Percentiles rank a stretch among this genome's conserved stretches.
phyloP scores from a whole-genome alignment of 2,113 vertebrate species.

The Mormyrus lacerda region DNA sequence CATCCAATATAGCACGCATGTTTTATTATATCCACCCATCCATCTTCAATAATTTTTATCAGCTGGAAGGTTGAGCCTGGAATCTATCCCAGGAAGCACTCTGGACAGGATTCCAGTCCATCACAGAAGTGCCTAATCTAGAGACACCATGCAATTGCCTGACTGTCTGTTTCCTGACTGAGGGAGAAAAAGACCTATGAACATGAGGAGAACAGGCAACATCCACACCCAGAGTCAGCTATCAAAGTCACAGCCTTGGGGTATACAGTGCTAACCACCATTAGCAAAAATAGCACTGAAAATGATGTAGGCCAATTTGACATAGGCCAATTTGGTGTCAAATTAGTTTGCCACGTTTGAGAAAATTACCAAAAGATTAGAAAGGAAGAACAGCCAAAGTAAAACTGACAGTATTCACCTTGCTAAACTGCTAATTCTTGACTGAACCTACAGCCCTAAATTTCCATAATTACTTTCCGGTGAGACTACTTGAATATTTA shows the following conservation, averaged over 20 bases:
- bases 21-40: neutral
- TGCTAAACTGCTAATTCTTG: neutral
- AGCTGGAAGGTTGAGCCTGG: neutral
- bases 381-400: neutral
- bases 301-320: neutral
- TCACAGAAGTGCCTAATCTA: neutral
- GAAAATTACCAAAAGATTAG: slow-evolving; percentile 3
- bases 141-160: neutral
- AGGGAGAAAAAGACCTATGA: neutral
- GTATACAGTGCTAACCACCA: neutral
- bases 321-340: neutral
- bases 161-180: neutral
- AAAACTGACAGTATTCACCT: slow-evolving; percentile 1
- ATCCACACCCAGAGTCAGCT: neutral
- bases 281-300: neutral
- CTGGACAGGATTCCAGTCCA: neutral
- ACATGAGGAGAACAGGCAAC: neutral
- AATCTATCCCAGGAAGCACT: neutral
- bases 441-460: neutral
- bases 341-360: neutral
- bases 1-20: neutral
- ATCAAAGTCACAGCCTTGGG: neutral
- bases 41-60: neutral
- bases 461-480: slow-evolving; percentile 12
- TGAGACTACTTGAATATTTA: neutral